A percentile compares a stretch with the other conserved stretches of the same genome.
Evolutionary conservation across 2,113 vertebrate genomes (phyloP).

Genomic region (Brachypodius melanocephalos): DNA sequence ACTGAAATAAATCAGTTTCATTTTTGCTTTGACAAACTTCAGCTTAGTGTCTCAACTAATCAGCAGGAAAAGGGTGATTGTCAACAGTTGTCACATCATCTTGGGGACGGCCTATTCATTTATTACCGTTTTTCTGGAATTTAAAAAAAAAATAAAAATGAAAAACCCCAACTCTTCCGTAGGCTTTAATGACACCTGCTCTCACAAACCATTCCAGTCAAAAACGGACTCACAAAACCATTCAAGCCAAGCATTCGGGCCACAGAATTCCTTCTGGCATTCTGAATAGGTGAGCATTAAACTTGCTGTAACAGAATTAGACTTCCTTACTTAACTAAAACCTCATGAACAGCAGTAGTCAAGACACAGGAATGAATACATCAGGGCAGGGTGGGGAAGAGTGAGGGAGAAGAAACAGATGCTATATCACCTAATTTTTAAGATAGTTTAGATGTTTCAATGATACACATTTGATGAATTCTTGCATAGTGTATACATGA

Average conservation of each 20-base stretch:
- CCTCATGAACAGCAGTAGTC: background rate
- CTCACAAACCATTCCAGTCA: background rate
- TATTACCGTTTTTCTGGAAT: background rate
- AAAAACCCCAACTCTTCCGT: background rate
- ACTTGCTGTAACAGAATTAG: background rate
- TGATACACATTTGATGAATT: background rate
- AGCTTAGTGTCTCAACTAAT: background rate
- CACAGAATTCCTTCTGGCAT: background rate
- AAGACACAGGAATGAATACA: background rate
- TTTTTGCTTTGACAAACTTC: slow-evolving; percentile 9
- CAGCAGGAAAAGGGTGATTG: background rate
- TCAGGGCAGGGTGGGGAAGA: accelerated
- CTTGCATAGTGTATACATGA: background rate
- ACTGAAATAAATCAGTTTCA: slow-evolving; percentile 3
- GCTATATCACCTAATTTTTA: background rate
- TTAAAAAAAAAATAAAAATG: background rate
- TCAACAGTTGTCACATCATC: background rate
- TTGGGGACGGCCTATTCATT: background rate
- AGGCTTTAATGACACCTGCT: background rate
- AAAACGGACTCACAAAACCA: background rate
- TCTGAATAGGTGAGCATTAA: background rate
- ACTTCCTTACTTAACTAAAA: background rate
- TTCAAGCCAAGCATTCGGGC: background rate
- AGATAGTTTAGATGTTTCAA: background rate
- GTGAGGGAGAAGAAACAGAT: background rate